These are phyloP conservation scores for Percopsis omiscomaycus DNA, from an alignment of 2,797 vertebrate genomes.

Conservation along the genomic window DNA sequence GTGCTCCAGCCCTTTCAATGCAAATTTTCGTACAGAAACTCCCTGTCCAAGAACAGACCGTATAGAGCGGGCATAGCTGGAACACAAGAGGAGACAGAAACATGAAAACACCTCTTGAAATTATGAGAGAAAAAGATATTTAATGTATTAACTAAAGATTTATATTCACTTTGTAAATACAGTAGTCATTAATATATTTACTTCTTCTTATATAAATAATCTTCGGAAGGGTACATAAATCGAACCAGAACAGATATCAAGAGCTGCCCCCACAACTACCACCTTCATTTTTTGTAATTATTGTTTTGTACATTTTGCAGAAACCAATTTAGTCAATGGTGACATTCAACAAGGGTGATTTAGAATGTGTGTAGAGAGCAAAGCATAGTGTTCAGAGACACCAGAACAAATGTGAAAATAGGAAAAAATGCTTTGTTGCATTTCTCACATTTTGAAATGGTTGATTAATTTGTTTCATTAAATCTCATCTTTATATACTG, in stretches of 20 bases:
- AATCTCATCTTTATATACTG: slow-evolving; percentile 58
- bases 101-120: slow-evolving; percentile 71
- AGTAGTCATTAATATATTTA: slow-evolving; percentile 84
- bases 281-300: slow-evolving; percentile 32
- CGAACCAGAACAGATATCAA: slow-evolving; percentile 54
- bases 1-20: slow-evolving; percentile 69
- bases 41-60: slow-evolving; percentile 60
- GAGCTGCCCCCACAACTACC: slow-evolving; percentile 43
- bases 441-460: slow-evolving; percentile 44
- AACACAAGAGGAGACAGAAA: neutral
- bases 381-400: slow-evolving; percentile 58
- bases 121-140: slow-evolving; percentile 76
- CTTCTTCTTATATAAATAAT: slow-evolving; percentile 74
- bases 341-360: slow-evolving; percentile 18
- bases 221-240: slow-evolving; percentile 75
- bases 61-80: slow-evolving; percentile 47
- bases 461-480: slow-evolving; percentile 41
- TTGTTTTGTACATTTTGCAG: slow-evolving; percentile 34
- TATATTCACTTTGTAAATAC: slow-evolving; percentile 85
- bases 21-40: slow-evolving; percentile 65
- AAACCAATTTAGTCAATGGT: slow-evolving; percentile 40
- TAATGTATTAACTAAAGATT: slow-evolving; percentile 84
- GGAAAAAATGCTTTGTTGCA: slow-evolving; percentile 60
- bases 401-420: slow-evolving; percentile 50
- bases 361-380: slow-evolving; percentile 51